These are phyloP conservation scores for Leptinotarsa juncta DNA, from an alignment of 2,888 invertebrate genomes.

Conservation along the genomic window DNA sequence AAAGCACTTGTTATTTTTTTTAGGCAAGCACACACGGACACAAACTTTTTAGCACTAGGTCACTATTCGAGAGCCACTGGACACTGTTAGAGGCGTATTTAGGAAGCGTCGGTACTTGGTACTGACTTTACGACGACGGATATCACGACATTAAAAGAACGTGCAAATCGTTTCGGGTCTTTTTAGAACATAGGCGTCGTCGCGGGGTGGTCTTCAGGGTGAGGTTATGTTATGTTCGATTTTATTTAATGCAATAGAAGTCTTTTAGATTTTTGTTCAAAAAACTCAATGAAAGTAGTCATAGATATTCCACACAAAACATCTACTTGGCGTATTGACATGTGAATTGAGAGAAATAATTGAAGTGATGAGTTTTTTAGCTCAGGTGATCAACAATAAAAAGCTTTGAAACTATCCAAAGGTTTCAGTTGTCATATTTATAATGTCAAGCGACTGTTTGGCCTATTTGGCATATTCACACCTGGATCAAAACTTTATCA, in stretches of 20 bases:
- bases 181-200: constrained; percentile 43
- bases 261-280: not conserved
- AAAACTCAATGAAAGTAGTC: too few species aligned
- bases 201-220: constrained; percentile 8
- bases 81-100: constrained; percentile 5
- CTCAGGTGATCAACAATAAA: too few species aligned
- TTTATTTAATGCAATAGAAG: not conserved
- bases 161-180: constrained; percentile 39
- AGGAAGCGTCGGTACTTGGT: constrained; percentile 12
- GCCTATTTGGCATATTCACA: too few species aligned
- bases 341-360: too few species aligned
- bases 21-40: not conserved
- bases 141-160: constrained; percentile 30
- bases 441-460: too few species aligned
- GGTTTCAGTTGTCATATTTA: too few species aligned
- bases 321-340: too few species aligned
- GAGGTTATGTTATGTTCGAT: constrained; percentile 8
- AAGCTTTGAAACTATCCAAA: too few species aligned
- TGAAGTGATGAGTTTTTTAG: too few species aligned
- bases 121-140: constrained; percentile 37
- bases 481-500: too few species aligned
- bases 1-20: not conserved
- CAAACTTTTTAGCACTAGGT: constrained; percentile 22
- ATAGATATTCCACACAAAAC: too few species aligned
- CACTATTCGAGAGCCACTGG: constrained; percentile 4